phyloP scores from a whole-genome alignment of 2,888 invertebrate species.

The Automeris io region DNA sequence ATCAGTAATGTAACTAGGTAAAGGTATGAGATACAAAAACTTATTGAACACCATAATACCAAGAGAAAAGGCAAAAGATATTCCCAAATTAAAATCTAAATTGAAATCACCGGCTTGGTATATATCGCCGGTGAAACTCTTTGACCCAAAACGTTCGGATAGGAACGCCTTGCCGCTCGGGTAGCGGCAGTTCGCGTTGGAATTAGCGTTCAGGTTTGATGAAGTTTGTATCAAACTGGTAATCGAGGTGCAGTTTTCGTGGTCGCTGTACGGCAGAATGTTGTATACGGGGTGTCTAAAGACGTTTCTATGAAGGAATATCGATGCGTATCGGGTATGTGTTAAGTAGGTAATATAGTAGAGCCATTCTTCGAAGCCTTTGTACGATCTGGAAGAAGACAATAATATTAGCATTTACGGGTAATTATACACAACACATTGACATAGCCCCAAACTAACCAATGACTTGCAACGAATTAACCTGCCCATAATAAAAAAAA shows the following conservation, averaged over 20 bases:
- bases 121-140: conserved; percentile 72
- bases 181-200: conserved; percentile 80
- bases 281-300: conserved; percentile 78
- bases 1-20: conserved; percentile 89
- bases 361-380: conserved; percentile 88
- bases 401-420: neutral
- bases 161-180: conserved; percentile 84
- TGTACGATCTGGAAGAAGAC: conserved; percentile 79
- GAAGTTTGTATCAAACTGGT: conserved; percentile 75
- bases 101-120: conserved; percentile 79
- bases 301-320: conserved; percentile 83
- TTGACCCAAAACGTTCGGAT: conserved; percentile 81
- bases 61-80: conserved; percentile 88
- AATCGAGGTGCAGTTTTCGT: conserved; percentile 74
- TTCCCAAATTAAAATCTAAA: conserved; percentile 86
- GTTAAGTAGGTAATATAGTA: conserved; percentile 87
- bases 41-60: conserved; percentile 90
- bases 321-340: conserved; percentile 87
- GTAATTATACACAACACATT: too few relatives aligned
- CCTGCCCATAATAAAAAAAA: too few relatives aligned
- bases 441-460: too few relatives aligned
- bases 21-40: conserved; percentile 88
- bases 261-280: conserved; percentile 67
- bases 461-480: too few relatives aligned
- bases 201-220: conserved; percentile 60